These are phyloP conservation scores for Phyto melanocephala DNA, from an alignment of 2,888 invertebrate genomes.

Conservation along the genomic window DNA sequence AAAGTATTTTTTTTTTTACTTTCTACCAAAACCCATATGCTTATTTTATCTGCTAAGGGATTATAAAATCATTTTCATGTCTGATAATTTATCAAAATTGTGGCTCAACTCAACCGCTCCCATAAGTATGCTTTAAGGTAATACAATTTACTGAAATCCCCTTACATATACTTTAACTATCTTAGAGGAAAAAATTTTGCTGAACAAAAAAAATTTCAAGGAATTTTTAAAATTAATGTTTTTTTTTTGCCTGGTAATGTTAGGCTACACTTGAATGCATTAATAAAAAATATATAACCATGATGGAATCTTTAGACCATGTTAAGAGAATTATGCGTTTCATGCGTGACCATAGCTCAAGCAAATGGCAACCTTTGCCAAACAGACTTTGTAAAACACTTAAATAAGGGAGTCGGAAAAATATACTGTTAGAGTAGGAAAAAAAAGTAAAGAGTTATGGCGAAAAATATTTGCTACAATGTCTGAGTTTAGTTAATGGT, in stretches of 20 bases:
- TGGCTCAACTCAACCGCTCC: neutral
- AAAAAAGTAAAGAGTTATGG: conserved; percentile 52
- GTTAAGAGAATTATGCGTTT: conserved; percentile 54
- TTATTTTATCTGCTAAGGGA: neutral
- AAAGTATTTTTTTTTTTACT: too few relatives aligned
- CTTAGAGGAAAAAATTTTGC: neutral
- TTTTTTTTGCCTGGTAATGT: conserved; percentile 3
- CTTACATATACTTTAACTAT: neutral
- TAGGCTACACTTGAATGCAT: conserved; percentile 49
- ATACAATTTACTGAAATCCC: neutral
- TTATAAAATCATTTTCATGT: conserved; percentile 21
- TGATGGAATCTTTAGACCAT: neutral
- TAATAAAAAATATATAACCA: neutral
- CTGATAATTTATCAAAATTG: neutral
- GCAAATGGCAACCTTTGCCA: neutral
- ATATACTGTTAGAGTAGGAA: neutral
- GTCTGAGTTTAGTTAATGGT: conserved; percentile 53
- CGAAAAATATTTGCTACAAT: conserved; percentile 57
- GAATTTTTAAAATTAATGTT: conserved; percentile 39
- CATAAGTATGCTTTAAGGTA: conserved; percentile 21
- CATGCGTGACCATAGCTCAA: conserved; percentile 58
- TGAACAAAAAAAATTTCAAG: neutral
- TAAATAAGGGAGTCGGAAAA: neutral
- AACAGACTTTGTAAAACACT: neutral
- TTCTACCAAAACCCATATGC: too few relatives aligned